These are phyloP conservation scores for Bombus haemorrhoidalis DNA, from an alignment of 1,140 invertebrate genomes.

Conservation along the genomic window DNA sequence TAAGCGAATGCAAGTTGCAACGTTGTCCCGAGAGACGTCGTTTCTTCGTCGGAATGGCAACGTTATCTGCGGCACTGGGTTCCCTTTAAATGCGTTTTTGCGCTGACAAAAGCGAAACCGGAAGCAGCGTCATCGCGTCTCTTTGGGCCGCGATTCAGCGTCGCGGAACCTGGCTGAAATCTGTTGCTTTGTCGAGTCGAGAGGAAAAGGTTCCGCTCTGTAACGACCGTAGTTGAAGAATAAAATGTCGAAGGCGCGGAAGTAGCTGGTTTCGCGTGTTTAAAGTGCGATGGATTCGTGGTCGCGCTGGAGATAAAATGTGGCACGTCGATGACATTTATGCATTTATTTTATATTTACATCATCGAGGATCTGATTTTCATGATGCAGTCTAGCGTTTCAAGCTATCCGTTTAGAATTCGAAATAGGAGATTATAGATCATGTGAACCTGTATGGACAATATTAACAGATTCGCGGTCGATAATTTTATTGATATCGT, in stretches of 20 bases:
- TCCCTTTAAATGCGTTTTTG: background rate
- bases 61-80: background rate
- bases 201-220: background rate
- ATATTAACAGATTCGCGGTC: background rate
- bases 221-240: background rate
- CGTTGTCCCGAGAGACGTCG: background rate
- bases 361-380: background rate
- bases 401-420: background rate
- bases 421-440: background rate
- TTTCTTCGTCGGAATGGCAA: background rate
- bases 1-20: background rate
- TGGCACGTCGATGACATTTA: background rate
- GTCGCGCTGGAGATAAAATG: too few relatives aligned
- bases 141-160: background rate
- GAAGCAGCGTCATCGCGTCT: background rate
- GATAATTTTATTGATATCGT: background rate
- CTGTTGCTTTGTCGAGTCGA: conserved; percentile 13
- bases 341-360: background rate
- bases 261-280: background rate
- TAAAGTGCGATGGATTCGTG: background rate
- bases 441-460: background rate
- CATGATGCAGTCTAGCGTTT: too few relatives aligned
- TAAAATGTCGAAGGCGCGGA: background rate
- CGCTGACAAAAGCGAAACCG: background rate
- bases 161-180: background rate